Conservation (phyloP, 1,140 invertebrate species). For the Polypedilum vanderplanki region DNA sequence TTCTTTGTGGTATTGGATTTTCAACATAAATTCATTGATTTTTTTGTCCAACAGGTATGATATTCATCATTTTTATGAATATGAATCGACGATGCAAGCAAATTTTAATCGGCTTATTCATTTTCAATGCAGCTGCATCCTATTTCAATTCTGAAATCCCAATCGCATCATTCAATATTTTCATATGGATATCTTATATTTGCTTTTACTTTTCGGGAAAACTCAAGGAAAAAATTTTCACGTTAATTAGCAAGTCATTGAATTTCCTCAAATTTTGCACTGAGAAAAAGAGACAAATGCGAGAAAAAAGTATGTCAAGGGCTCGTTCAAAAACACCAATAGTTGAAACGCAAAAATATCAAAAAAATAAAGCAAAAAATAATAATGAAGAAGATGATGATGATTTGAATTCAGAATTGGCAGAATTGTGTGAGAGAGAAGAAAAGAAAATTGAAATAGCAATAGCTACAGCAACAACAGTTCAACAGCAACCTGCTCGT, state of each 20-base stretch:
- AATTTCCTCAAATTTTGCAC: too few species aligned
- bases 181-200: not conserved
- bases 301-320: not conserved
- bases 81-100: not conserved
- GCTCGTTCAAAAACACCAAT: not conserved
- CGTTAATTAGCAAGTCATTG: not conserved
- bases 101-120: not conserved
- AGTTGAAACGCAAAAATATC: not conserved
- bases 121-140: not conserved
- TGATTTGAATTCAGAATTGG: not conserved
- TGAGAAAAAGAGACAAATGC: not conserved
- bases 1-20: too few species aligned
- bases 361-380: not conserved
- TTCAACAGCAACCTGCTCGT: not conserved
- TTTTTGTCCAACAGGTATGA: not conserved
- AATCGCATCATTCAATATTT: not conserved
- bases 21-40: too few species aligned
- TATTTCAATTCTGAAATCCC: not conserved
- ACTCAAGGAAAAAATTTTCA: not conserved
- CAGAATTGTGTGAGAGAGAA: not conserved
- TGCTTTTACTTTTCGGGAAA: not conserved
- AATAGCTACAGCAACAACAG: not conserved
- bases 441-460: not conserved
- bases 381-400: not conserved
- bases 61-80: not conserved